Conservation (phyloP, 2,888 invertebrate genomes). For the Yponomeuta cagnagella region DNA sequence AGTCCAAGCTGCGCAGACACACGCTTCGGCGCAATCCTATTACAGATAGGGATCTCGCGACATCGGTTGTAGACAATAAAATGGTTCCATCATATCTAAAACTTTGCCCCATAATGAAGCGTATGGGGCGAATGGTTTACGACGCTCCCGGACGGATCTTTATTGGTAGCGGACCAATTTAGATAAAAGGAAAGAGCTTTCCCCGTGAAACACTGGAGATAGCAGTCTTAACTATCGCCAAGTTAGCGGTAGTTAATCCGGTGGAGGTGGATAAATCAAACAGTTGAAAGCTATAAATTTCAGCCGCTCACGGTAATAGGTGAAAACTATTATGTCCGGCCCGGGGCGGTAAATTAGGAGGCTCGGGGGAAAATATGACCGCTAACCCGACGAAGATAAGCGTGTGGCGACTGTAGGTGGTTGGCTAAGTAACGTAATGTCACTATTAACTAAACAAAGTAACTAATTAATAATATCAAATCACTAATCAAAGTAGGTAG, state of each 20-base stretch:
- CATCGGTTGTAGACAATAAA: conserved; percentile 71
- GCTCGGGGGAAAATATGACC: conserved; percentile 50
- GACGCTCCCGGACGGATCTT: conserved; percentile 72
- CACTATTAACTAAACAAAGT: background rate
- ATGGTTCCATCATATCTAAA: conserved; percentile 75
- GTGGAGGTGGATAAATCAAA: conserved; percentile 68
- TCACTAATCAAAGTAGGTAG: no score
- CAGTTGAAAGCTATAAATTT: conserved; percentile 70
- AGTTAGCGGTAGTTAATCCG: conserved; percentile 75
- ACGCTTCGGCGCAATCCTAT: conserved; percentile 53
- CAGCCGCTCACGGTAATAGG: conserved; percentile 67
- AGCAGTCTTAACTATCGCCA: conserved; percentile 75
- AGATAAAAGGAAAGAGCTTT: conserved; percentile 76
- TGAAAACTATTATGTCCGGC: conserved; percentile 70
- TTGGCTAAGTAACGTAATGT: conserved; percentile 24
- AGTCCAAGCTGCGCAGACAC: conserved; percentile 12
- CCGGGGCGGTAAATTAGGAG: conserved; percentile 49
- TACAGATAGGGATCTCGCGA: conserved; percentile 72
- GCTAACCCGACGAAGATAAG: conserved; percentile 28
- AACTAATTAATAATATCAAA: background rate
- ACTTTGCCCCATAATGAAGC: conserved; percentile 75
- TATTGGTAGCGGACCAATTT: conserved; percentile 75
- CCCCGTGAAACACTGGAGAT: conserved; percentile 72
- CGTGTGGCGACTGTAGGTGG: conserved; percentile 17
- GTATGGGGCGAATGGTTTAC: conserved; percentile 75